Conservation (phyloP, 92 coral and sea anemone genomes). For the Metridium senile region DNA sequence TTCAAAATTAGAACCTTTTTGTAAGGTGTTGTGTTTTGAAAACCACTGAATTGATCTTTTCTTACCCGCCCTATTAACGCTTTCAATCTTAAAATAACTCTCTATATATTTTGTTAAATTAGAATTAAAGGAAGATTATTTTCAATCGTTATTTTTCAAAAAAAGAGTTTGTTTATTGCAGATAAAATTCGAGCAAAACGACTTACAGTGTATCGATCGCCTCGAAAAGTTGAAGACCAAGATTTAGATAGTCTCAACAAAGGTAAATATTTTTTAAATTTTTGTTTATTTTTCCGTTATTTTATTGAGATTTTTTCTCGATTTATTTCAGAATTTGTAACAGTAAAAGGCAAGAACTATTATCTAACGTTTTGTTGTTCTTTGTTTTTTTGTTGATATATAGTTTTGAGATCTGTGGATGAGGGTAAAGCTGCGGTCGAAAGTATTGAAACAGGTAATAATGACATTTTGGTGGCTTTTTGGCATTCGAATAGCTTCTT, state of each 20-base stretch:
- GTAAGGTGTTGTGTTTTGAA: too few relatives aligned
- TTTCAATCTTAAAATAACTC: not conserved
- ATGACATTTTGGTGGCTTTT: not conserved
- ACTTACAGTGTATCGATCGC: slow-evolving; percentile 3
- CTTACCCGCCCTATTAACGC: too few relatives aligned
- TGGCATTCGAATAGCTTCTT: not conserved
- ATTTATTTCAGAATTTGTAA: too few relatives aligned
- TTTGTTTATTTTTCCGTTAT: too few relatives aligned
- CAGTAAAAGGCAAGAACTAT: too few relatives aligned
- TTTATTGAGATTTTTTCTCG: too few relatives aligned
- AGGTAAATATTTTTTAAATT: slow-evolving; percentile 25
- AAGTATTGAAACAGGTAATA: slow-evolving; percentile 60
- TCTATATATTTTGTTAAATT: not conserved
- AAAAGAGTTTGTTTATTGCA: not conserved
- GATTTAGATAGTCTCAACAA: slow-evolving; percentile 19
- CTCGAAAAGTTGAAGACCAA: slow-evolving; percentile 20
- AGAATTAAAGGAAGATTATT: too few relatives aligned
- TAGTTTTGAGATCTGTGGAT: slow-evolving; percentile 64
- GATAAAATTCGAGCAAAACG: slow-evolving; percentile 5
- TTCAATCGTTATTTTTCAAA: too few relatives aligned
- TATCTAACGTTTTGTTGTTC: not conserved
- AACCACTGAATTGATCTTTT: too few relatives aligned
- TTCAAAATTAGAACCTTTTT: too few relatives aligned
- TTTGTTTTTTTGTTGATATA: not conserved
- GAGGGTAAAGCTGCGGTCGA: slow-evolving; percentile 44